Conservation (phyloP, 1,140 invertebrate genomes). For the Antheraea mylitta region DNA sequence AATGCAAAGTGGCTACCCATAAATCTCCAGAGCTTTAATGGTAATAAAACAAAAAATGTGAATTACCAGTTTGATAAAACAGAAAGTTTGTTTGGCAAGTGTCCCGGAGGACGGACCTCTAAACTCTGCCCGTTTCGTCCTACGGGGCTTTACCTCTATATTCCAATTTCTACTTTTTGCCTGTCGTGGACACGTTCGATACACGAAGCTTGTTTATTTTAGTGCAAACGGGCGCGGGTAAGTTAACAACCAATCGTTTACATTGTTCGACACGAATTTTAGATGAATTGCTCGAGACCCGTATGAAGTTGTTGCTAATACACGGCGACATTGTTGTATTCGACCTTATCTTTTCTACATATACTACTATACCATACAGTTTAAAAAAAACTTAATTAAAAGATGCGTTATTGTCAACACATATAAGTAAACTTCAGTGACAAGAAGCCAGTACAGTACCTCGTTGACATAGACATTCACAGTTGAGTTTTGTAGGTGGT, state of each 20-base stretch:
- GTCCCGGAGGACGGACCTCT: constrained; percentile 40
- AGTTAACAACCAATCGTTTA: constrained; percentile 3
- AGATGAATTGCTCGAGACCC: neutral
- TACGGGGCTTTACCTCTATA: constrained; percentile 24
- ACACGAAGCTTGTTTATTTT: constrained; percentile 7
- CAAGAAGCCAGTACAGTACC: no score
- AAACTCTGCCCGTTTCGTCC: constrained; percentile 26
- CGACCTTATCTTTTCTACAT: no score
- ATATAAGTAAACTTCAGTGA: no score
- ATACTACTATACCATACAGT: no score
- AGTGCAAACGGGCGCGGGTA: neutral
- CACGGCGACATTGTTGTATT: no score
- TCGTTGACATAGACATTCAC: no score
- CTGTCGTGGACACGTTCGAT: constrained; percentile 42
- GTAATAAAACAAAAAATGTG: constrained; percentile 71
- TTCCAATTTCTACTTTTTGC: constrained; percentile 41
- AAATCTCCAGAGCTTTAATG: constrained; percentile 60
- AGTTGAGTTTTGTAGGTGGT: no score
- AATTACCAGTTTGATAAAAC: constrained; percentile 71
- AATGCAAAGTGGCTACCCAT: constrained; percentile 67
- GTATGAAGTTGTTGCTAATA: neutral
- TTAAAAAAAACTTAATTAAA: no score
- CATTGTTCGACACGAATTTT: constrained; percentile 1
- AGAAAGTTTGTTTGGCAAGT: constrained; percentile 69
- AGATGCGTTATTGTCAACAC: no score